Evolutionary conservation across 1,140 invertebrate genomes (phyloP), one percentile per base, ranked within the genome.

Genomic region (Gryllus bimaculatus): DNA sequence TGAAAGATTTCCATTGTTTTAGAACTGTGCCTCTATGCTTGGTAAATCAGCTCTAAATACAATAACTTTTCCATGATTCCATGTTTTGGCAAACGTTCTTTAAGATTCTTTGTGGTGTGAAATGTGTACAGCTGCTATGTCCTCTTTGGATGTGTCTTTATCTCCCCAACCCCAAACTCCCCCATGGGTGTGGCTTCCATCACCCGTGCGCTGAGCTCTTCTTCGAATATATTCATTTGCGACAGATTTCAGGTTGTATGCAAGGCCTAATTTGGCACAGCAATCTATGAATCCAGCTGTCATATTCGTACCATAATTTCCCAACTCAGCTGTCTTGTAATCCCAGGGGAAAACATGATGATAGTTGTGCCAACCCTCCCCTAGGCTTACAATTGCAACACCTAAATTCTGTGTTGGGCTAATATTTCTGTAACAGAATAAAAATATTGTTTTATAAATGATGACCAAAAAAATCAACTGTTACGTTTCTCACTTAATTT

Each of bases 321-420:
- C 92, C 26, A 93, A 87, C 83, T 94, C 93, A 8, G 90, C 90
- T 26, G 92, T 90, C 81, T 93, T 91, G 86, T 95, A 95, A 84
- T 97, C 95, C 86, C 93, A 94, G 0, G 95, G 96, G 85, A 97
- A 97, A 0, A 92, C 92, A 85, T 97, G 95, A 82, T 98, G 96
- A 84, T 96, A 98, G 86, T 96, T 97, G 84, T 97, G 95, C 90
- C 93, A 96, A 7, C 91, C 91, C 83, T 90, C 89, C 7, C 89
- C 89, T 26, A 87, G 82, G 0, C 88, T 85, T 0, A 83, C 15
- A 8, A 88, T 48, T 3, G 85, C 85, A 0, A 89, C 85, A 8
- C 81, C 79, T 0, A 82, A 21, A 79, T 87, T 89, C 77, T 90
- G 82, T 83, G 90, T 87, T 87, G 93, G 82, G 87, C 91, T 81